A percentile compares a stretch with the other conserved stretches of the same genome.
Conservation (phyloP, 2,797 vertebrate species). For the Bucorvus abyssinicus region DNA sequence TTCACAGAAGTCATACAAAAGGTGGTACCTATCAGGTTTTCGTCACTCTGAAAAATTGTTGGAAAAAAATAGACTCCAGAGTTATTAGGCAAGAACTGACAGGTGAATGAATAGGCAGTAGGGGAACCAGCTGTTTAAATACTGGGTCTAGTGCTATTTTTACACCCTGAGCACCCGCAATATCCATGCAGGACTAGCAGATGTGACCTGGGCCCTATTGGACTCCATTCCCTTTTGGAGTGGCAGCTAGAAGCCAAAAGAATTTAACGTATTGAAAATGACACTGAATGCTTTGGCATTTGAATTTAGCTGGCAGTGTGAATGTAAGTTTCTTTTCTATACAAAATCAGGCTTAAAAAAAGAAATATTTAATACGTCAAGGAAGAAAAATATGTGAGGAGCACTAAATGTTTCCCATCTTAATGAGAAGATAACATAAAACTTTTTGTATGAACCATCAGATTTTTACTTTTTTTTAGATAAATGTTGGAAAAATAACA, state of each 20-base stretch:
- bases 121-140: background rate
- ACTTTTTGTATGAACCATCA: fast-evolving
- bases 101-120: background rate
- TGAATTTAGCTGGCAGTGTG: background rate
- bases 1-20: background rate
- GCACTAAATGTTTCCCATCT: background rate
- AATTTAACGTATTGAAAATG: background rate
- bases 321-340: background rate
- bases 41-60: too few species aligned
- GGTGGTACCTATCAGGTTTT: background rate
- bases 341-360: background rate
- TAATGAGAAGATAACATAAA: background rate
- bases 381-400: background rate
- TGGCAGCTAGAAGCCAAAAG: background rate
- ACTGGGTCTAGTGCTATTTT: background rate
- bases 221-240: background rate
- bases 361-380: background rate
- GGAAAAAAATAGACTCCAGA: background rate
- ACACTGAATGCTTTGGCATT: background rate
- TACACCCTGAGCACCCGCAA: background rate
- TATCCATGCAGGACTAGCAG: background rate
- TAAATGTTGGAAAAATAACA: background rate
- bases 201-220: background rate
- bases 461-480: background rate
- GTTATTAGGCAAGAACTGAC: background rate